Evolutionary conservation across 23 tunicate genomes (phyloP), one percentile per base, ranked within the genome.

Genomic region (Diplosoma virens): DNA sequence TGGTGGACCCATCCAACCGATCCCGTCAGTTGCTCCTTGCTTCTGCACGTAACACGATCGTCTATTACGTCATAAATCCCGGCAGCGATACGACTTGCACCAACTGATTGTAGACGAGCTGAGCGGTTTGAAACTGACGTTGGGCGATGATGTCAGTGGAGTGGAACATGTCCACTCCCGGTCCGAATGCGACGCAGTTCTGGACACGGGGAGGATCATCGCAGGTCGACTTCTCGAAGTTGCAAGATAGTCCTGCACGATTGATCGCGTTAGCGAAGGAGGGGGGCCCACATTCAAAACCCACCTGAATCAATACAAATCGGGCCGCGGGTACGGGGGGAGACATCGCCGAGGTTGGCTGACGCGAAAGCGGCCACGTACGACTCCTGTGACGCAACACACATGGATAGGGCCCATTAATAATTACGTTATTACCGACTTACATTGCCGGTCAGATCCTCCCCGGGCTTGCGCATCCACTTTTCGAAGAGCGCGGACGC

Each of bases 291-390:
- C 25, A 7, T 7, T 14, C 5, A 56, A 6, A 21, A 56, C 18
- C 23, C 25, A 85, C 97, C 97, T 30, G 89, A 41, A 34, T 94
- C 89, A 30, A 87, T 55, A 71, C 99, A 94, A 24, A 74, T 94
- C 17, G 95, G 84, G 21, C 99, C 99, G 41, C 83, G 79, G 1
- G 95, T 87, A 26, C 95, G 96, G 9, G 99, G 99, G 1, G 95
- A 87, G 32, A 94, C 99, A 54, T 94, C 99, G 17, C 99, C 99
- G 0, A 94, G 87, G 41, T 93, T 93, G 33, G 93, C 94, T 41
- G 93, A 90, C 11, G 98, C 98, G 53, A 93, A 93, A 11, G 98
- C 94, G 11, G 81, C 98, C 6, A 93, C 98, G 46, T 59, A 93
- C n/a, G 87, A 77, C 47, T 82, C 85, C 93, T 86, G 79, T 23